Percentiles rank a stretch among this genome's conserved stretches.
These are phyloP conservation scores for Steinernema feltiae DNA, from an alignment of 1,140 invertebrate genomes.

Conservation along the genomic window DNA sequence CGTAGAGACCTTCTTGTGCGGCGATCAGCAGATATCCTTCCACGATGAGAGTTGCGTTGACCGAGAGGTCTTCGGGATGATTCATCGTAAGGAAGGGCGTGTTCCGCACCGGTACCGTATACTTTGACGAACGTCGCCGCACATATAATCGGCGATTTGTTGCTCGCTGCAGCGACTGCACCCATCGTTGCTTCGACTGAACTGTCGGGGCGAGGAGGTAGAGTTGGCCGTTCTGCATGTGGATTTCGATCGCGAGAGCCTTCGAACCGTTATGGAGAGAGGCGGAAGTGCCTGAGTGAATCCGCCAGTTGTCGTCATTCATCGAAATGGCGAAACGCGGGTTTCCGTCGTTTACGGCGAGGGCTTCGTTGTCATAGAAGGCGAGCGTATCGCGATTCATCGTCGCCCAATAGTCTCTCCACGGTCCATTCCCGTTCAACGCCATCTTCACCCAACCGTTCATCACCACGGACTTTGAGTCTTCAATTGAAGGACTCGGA, in stretches of 20 bases:
- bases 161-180: neutral
- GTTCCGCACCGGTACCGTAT: neutral
- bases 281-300: neutral
- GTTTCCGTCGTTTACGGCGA: neutral
- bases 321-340: neutral
- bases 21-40: neutral
- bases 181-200: neutral
- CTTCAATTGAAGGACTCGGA: neutral
- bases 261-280: neutral
- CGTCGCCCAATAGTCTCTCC: neutral
- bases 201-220: neutral
- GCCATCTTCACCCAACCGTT: neutral
- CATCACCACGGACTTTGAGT: neutral
- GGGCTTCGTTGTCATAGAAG: conserved; percentile 13
- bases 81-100: neutral
- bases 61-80: neutral
- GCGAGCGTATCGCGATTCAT: neutral
- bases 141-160: neutral
- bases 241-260: conserved; percentile 1
- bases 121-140: neutral
- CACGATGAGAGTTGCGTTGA: neutral
- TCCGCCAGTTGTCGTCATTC: neutral
- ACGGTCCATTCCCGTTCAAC: neutral
- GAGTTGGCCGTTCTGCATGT: neutral
- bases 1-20: conserved; percentile 15